Percentiles rank a stretch among this genome's conserved stretches.
Conservation (phyloP, 2,797 vertebrate species). For the Cirrhinus molitorella region DNA sequence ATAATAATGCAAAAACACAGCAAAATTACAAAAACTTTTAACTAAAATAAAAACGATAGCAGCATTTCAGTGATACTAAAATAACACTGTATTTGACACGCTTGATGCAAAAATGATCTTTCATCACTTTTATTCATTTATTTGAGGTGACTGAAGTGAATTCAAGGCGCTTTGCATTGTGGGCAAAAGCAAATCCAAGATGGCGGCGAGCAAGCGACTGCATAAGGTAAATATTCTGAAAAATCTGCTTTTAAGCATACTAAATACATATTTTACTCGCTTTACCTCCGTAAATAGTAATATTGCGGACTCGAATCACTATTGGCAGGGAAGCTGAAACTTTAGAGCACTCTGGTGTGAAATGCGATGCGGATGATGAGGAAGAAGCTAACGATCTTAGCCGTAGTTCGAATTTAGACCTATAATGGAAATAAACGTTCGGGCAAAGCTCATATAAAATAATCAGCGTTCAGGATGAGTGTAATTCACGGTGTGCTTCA, state of each 20-base stretch:
- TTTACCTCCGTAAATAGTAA: not conserved
- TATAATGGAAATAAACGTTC: not conserved
- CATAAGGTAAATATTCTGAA: slow-evolving; percentile 69
- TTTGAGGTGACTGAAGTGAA: not conserved
- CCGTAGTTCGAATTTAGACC: slow-evolving; percentile 21
- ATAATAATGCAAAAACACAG: too few species aligned
- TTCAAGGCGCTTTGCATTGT: slow-evolving; percentile 62
- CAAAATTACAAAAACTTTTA: not conserved
- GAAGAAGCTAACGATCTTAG: slow-evolving; percentile 44
- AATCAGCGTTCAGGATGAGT: not conserved
- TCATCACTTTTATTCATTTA: not conserved
- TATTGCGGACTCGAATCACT: not conserved
- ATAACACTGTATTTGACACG: not conserved
- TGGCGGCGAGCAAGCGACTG: slow-evolving; percentile 74
- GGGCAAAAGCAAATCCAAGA: slow-evolving; percentile 69
- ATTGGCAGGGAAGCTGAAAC: not conserved
- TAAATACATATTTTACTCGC: not conserved
- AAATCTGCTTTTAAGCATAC: slow-evolving; percentile 11
- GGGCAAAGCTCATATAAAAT: not conserved
- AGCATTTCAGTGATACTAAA: not conserved
- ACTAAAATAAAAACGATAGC: not conserved
- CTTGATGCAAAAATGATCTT: not conserved
- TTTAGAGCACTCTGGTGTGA: slow-evolving; percentile 2
- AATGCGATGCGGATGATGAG: slow-evolving; percentile 8
- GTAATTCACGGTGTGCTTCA: not conserved